Evolutionary conservation across 2,888 invertebrate genomes (phyloP).

Genomic region (Pollenia griseotomentosa): DNA sequence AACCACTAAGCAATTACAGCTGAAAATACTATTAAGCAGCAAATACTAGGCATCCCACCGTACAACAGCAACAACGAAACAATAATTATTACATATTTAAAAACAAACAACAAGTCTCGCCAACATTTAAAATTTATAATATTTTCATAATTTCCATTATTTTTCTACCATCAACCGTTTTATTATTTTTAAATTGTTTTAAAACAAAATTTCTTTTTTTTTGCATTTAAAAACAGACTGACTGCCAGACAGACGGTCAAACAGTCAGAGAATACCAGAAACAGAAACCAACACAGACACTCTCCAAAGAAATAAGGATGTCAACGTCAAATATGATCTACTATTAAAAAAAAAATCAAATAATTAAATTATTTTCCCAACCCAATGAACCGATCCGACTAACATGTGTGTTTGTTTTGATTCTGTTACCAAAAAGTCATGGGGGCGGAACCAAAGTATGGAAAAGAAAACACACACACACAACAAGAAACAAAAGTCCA

Average conservation of each 20-base stretch:
- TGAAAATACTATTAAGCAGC: conserved; percentile 22
- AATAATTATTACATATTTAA: background rate
- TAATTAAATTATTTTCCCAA: background rate
- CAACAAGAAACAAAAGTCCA: background rate
- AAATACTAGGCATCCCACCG: background rate
- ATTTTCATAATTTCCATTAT: conserved; percentile 16
- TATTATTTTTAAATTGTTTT: no score
- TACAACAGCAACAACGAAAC: background rate
- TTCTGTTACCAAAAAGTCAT: conserved; percentile 2
- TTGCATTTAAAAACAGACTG: background rate
- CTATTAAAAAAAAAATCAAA: background rate
- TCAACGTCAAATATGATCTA: conserved; percentile 21
- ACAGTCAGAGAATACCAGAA: background rate
- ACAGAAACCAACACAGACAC: background rate
- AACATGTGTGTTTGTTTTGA: background rate
- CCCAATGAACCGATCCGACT: conserved; percentile 19
- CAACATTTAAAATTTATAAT: conserved; percentile 4
- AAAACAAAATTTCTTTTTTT: no score
- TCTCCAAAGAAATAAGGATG: background rate
- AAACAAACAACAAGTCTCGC: background rate
- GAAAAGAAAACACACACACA: background rate
- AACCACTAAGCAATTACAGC: conserved; percentile 39
- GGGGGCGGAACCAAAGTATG: background rate
- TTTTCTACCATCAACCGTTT: background rate
- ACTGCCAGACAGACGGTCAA: background rate